These are phyloP conservation scores for Rousettus leschenaultii DNA, from an alignment of 2,113 vertebrate species.

Conservation along the genomic window DNA sequence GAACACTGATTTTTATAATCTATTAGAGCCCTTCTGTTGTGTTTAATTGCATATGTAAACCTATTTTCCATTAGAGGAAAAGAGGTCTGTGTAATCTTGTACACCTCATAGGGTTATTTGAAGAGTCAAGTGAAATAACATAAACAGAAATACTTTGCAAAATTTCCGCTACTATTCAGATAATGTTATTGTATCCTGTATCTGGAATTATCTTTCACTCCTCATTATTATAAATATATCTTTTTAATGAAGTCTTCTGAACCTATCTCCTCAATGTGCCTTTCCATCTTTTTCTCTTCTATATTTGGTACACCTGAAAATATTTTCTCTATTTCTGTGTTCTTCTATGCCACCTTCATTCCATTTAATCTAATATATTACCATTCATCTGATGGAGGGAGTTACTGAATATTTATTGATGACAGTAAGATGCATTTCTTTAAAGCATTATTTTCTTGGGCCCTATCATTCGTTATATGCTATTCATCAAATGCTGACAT, in stretches of 20 bases:
- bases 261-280: neutral
- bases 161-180: neutral
- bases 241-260: slow-evolving; percentile 8
- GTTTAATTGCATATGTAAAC: neutral
- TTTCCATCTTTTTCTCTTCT: neutral
- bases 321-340: neutral
- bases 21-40: neutral
- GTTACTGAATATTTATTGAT: slow-evolving; percentile 15
- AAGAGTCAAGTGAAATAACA: slow-evolving; percentile 19
- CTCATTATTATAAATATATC: neutral
- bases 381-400: neutral
- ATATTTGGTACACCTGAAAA: neutral
- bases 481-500: neutral
- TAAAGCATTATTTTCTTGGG: neutral
- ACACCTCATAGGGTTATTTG: neutral
- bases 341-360: neutral
- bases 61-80: neutral
- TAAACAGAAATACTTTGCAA: slow-evolving; percentile 19
- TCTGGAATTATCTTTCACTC: neutral
- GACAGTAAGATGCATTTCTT: neutral
- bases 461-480: neutral
- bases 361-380: neutral
- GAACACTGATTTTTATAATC: neutral
- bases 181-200: neutral
- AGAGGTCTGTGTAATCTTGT: neutral